phyloP scores from a whole-genome alignment of 1,140 invertebrate species.

The Drosophila novamexicana region DNA sequence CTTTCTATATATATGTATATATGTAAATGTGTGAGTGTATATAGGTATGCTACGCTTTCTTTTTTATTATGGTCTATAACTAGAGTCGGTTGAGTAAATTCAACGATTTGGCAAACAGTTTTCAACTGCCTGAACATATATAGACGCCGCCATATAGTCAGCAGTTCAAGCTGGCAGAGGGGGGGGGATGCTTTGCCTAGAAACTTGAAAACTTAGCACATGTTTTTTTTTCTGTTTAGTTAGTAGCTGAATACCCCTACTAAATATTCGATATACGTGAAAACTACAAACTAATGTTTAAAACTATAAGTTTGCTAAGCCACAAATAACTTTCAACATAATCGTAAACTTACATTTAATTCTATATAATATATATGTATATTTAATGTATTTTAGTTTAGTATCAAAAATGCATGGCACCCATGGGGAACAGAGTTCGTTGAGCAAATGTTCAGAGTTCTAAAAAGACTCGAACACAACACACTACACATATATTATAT shows the following conservation, averaged over 20 bases:
- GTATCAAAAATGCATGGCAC: conserved; percentile 82
- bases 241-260: not conserved
- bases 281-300: conserved; percentile 65
- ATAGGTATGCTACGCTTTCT: conserved; percentile 37
- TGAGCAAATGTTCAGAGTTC: conserved; percentile 54
- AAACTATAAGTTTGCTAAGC: conserved; percentile 83
- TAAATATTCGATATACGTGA: conserved; percentile 28
- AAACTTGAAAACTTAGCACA: conserved; percentile 31
- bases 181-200: conserved; percentile 4
- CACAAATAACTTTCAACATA: conserved; percentile 56
- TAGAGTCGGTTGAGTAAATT: conserved; percentile 69
- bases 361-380: conserved; percentile 16
- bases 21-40: conserved; percentile 28
- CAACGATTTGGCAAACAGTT: conserved; percentile 82
- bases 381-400: conserved; percentile 34
- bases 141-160: conserved; percentile 16
- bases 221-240: not conserved
- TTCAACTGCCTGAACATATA: conserved; percentile 36
- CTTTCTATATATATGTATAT: conserved; percentile 44
- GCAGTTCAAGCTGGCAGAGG: conserved; percentile 1
- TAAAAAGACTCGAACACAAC: not conserved
- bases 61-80: conserved; percentile 58
- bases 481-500: conserved; percentile 24
- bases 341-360: conserved; percentile 47
- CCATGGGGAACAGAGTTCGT: conserved; percentile 79